Conservation (phyloP, 2,113 vertebrate species). For the Oreochromis spilurus region DNA sequence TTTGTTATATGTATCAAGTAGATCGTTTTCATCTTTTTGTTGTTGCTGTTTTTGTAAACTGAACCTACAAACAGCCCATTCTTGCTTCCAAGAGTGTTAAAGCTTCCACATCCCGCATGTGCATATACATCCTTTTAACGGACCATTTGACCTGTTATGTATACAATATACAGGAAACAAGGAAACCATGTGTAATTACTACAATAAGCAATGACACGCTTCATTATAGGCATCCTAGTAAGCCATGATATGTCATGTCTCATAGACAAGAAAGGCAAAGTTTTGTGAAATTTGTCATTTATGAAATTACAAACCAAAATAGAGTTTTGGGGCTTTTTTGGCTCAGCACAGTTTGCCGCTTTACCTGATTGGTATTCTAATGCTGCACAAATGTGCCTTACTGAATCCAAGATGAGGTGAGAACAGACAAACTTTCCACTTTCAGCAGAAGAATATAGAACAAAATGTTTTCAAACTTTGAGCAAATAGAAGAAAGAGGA, state of each 20-base stretch:
- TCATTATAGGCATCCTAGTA: background rate
- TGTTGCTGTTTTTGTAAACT: background rate
- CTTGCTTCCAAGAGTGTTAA: background rate
- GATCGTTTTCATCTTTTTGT: rapidly evolving
- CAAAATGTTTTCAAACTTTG: background rate
- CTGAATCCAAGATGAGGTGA: background rate
- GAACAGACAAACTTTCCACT: background rate
- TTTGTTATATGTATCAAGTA: background rate
- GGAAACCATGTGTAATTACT: background rate
- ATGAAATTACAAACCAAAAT: background rate
- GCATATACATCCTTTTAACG: rapidly evolving
- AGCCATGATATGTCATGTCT: background rate
- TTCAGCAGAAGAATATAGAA: background rate
- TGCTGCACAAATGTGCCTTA: background rate
- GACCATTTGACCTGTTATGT: background rate
- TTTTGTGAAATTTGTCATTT: background rate
- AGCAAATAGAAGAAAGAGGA: background rate
- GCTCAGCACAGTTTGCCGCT: background rate
- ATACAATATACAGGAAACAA: rapidly evolving
- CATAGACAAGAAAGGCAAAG: background rate
- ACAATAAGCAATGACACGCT: background rate
- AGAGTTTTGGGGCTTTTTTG: background rate
- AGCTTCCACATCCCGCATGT: background rate
- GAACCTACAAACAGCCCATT: rapidly evolving
- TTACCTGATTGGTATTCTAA: background rate